Evolutionary conservation across 92 coral and sea anemone genomes (phyloP).

Genomic region (Porites cylindrica): DNA sequence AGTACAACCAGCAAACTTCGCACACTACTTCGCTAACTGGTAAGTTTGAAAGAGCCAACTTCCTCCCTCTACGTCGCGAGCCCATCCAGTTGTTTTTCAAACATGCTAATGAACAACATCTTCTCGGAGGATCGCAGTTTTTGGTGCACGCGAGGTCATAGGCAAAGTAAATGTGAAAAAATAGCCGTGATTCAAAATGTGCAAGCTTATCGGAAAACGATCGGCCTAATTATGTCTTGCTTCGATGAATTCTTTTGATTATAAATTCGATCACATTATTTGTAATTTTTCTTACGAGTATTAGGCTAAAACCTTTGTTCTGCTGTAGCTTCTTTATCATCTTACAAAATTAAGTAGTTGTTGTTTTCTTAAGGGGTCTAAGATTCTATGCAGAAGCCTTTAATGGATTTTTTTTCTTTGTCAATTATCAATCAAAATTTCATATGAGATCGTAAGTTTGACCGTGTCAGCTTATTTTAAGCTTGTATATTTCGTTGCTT

Average conservation of each 20-base stretch:
- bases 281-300: background rate
- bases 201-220: conserved; percentile 17
- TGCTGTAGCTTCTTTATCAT: background rate
- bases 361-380: too few species aligned
- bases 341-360: background rate
- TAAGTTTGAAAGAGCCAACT: conserved; percentile 5
- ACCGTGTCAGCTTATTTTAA: background rate
- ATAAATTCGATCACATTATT: conserved; percentile 20
- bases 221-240: background rate
- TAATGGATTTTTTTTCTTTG: background rate
- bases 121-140: background rate
- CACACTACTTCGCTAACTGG: background rate
- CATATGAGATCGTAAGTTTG: background rate
- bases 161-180: background rate
- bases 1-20: background rate
- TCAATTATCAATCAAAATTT: conserved; percentile 4
- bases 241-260: conserved; percentile 17
- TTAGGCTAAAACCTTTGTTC: conserved; percentile 11
- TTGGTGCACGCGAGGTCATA: conserved; percentile 19
- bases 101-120: conserved; percentile 55
- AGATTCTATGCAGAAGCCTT: background rate
- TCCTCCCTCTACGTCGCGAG: background rate
- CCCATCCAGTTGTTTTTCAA: conserved; percentile 52
- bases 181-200: background rate
- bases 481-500: background rate